Percentiles rank a stretch among this genome's conserved stretches.
Evolutionary conservation across 1,140 invertebrate genomes (phyloP).

Genomic region (Globodera rostochiensis): DNA sequence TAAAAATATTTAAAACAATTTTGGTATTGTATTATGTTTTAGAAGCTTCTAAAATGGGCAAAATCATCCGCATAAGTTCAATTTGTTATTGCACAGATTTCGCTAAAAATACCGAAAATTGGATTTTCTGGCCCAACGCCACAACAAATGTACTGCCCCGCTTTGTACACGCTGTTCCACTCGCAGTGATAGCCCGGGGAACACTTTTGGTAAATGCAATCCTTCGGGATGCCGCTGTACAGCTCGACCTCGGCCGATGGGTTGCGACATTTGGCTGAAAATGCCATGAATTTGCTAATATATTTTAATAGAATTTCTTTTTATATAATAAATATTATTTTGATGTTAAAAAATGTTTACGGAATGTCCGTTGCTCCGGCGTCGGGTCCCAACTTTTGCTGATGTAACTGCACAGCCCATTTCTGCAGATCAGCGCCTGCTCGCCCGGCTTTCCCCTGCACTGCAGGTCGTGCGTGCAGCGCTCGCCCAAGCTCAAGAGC

Average conservation of each 20-base stretch:
- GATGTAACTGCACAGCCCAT: constrained; percentile 33
- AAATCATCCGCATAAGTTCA: not conserved
- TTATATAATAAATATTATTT: constrained; percentile 13
- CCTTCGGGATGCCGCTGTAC: constrained; percentile 39
- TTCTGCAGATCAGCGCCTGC: constrained; percentile 35
- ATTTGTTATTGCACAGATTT: not conserved
- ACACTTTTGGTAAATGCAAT: constrained; percentile 50
- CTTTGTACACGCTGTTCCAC: constrained; percentile 48
- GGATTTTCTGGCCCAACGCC: constrained; percentile 35
- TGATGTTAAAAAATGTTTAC: constrained; percentile 1
- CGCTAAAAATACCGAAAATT: constrained; percentile 32
- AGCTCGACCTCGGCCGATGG: constrained; percentile 45
- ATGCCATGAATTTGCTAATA: constrained; percentile 8
- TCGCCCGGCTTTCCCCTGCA: constrained; percentile 33
- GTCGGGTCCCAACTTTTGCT: constrained; percentile 13
- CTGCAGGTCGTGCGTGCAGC: constrained; percentile 45
- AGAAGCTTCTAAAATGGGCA: not conserved
- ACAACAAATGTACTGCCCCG: constrained; percentile 53
- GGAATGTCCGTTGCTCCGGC: constrained; percentile 11
- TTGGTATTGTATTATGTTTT: too few relatives aligned
- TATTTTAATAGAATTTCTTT: not conserved
- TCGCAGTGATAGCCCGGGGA: constrained; percentile 49
- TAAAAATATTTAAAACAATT: not conserved
- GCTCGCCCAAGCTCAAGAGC: constrained; percentile 39
- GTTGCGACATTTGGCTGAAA: constrained; percentile 46